Percentiles rank a stretch among this genome's conserved stretches.
These are phyloP conservation scores for Strigamia maritima DNA, from an alignment of 2,888 invertebrate species.

Conservation along the genomic window DNA sequence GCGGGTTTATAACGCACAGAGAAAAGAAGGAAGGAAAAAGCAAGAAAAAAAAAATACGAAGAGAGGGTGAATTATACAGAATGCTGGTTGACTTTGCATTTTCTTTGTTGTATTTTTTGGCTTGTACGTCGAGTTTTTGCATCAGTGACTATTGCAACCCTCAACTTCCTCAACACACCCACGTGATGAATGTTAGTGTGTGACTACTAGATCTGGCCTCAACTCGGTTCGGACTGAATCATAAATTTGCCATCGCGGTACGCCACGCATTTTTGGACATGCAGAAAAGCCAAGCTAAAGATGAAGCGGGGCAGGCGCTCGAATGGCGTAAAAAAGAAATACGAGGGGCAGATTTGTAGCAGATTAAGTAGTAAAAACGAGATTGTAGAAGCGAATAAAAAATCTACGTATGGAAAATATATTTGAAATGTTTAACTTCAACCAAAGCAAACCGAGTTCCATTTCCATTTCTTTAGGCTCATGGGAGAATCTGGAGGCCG, in stretches of 20 bases:
- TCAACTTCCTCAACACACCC: slow-evolving; percentile 34
- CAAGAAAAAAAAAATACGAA: background rate
- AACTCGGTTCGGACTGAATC: slow-evolving; percentile 26
- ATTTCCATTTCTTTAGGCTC: slow-evolving; percentile 23
- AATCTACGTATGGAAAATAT: background rate
- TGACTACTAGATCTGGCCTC: slow-evolving; percentile 26
- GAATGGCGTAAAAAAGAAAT: slow-evolving; percentile 13
- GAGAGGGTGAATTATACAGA: slow-evolving; percentile 26
- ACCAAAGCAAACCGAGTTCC: background rate
- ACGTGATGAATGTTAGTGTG: slow-evolving; percentile 20
- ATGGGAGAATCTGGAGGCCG: slow-evolving; percentile 3
- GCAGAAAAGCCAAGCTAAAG: slow-evolving; percentile 29
- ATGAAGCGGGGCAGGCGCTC: slow-evolving; percentile 3
- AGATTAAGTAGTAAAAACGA: slow-evolving; percentile 10
- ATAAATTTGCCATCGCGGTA: slow-evolving; percentile 18
- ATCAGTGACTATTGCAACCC: slow-evolving; percentile 30
- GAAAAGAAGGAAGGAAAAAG: background rate
- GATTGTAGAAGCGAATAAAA: slow-evolving; percentile 10
- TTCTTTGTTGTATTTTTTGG: slow-evolving; percentile 31
- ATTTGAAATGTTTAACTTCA: slow-evolving; percentile 21
- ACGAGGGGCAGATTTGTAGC: slow-evolving; percentile 32
- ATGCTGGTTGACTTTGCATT: slow-evolving; percentile 27
- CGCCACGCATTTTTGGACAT: slow-evolving; percentile 28
- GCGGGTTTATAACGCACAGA: background rate
- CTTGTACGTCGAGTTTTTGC: slow-evolving; percentile 13